Percentiles rank a stretch among this genome's conserved stretches.
phyloP scores from a whole-genome alignment of 2,113 vertebrate species.

The Sceloporus undulatus region DNA sequence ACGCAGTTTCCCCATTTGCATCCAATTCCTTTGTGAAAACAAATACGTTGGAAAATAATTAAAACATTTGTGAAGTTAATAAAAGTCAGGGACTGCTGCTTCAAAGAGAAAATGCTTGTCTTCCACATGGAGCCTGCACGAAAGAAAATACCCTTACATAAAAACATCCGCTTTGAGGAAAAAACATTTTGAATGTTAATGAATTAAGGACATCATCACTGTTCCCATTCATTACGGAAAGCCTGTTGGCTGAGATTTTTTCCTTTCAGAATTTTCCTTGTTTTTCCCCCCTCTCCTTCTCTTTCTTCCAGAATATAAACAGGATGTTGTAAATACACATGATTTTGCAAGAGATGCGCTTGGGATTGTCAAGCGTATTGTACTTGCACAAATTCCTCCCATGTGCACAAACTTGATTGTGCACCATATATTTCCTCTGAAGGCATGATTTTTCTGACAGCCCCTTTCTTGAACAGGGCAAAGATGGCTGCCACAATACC shows the following conservation, averaged over 20 bases:
- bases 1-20: conserved; percentile 22
- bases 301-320: neutral
- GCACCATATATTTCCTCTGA: neutral
- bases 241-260: conserved; percentile 17
- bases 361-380: neutral
- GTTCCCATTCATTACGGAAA: conserved; percentile 18
- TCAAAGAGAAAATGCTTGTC: conserved; percentile 45
- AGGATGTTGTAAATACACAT: neutral
- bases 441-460: conserved; percentile 33
- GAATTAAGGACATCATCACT: accelerated
- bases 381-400: neutral
- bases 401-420: neutral
- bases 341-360: accelerated
- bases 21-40: conserved; percentile 48
- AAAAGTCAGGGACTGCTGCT: conserved; percentile 19
- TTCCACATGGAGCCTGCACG: conserved; percentile 23
- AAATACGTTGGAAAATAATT: conserved; percentile 46
- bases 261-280: neutral
- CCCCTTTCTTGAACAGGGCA: conserved; percentile 33
- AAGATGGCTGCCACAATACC: conserved; percentile 25
- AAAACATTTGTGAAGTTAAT: conserved; percentile 54
- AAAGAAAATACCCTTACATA: conserved; percentile 8
- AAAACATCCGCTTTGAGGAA: conserved; percentile 23
- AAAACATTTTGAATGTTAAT: conserved; percentile 48
- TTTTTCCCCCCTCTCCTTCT: neutral